Evolutionary conservation across 2,797 vertebrate genomes (phyloP).

Genomic region (Leptodactylus fallax): DNA sequence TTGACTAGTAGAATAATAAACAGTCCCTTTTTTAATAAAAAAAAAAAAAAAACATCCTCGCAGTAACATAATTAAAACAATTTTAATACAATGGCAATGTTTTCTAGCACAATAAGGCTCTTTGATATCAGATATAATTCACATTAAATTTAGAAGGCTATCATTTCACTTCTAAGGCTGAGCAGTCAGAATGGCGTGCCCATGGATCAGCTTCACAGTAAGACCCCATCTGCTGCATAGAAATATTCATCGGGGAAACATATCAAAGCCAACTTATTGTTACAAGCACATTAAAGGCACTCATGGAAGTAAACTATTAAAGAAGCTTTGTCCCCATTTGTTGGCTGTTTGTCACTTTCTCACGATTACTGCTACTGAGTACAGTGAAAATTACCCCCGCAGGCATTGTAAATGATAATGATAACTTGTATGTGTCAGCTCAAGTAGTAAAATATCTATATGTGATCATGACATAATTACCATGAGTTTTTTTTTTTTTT

Average conservation of each 20-base stretch:
- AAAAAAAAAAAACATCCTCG: background rate
- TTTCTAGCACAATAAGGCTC: background rate
- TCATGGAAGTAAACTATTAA: conserved; percentile 42
- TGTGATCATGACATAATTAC: conserved; percentile 15
- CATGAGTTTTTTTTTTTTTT: no score
- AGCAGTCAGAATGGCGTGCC: background rate
- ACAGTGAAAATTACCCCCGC: background rate
- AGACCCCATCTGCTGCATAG: conserved; percentile 23
- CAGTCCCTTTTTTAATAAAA: background rate
- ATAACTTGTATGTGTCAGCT: conserved; percentile 16
- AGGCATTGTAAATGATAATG: conserved; percentile 25
- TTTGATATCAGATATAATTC: conserved; percentile 24
- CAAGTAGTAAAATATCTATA: conserved; percentile 27
- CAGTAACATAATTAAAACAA: background rate
- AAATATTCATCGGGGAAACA: conserved; percentile 26
- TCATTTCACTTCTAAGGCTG: conserved; percentile 1
- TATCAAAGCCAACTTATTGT: conserved; percentile 38
- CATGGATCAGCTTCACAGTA: conserved; percentile 15
- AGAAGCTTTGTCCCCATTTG: background rate
- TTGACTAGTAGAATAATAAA: conserved; percentile 12
- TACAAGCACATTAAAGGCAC: conserved; percentile 30
- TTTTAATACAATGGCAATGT: conserved; percentile 24
- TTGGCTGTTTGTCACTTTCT: conserved; percentile 19
- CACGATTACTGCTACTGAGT: conserved; percentile 22
- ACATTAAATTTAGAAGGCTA: conserved; percentile 15